Base-by-base conservation (phyloP, 2,113 vertebrate species). In the Amblyopsis rosae region DNA sequence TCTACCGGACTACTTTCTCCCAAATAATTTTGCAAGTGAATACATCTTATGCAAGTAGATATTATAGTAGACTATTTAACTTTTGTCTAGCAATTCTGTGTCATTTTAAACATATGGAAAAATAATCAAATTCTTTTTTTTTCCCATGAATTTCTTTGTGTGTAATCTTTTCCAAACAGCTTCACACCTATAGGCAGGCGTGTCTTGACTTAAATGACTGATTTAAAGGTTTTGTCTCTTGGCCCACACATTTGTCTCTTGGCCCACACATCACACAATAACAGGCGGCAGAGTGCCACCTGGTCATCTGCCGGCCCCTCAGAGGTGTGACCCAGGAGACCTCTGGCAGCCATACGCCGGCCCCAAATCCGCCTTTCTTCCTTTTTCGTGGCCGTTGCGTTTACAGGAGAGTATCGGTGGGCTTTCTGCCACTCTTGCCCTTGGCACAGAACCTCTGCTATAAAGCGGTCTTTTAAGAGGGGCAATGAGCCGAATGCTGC, bases 301-400 rank as follows among this genome's bases (percentile, higher is more conserved):
- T 85, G 85, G 81, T 88, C 87, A 80, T 86, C 81, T 75, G 77
- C 69, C 3, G 53, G 72, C 76, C 62, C 1, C 63, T 80, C 74
- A 73, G 71, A 77, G 67, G 75, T 46, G 62, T 19, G 53, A 61
- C 71, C 67, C 73, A 59, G 65, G 70, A 81, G 81, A 78, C 79
- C 47, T 67, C 59, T 70, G 41, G 68, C 70, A 26, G 77, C 80
- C 78, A 67, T 69, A 70, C 75, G 6, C 9, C 64, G 84, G 78
- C 69, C 88, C 81, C 76, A 89, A 89, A 90, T 88, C 87, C 85
- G 75, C 75, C 82, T 82, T 84, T 83, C 79, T 56, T 78, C 49
- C 77, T 48, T 81, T 78, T 82, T 58, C 75, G 77, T 67, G 77
- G 77, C 63, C 78, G 80, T 78, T 58, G 77, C 79, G 75, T 75